Percentiles rank a stretch among this genome's conserved stretches.
These are phyloP conservation scores for Pristionchus entomophagus DNA, from an alignment of 2,888 invertebrate species.

Conservation along the genomic window DNA sequence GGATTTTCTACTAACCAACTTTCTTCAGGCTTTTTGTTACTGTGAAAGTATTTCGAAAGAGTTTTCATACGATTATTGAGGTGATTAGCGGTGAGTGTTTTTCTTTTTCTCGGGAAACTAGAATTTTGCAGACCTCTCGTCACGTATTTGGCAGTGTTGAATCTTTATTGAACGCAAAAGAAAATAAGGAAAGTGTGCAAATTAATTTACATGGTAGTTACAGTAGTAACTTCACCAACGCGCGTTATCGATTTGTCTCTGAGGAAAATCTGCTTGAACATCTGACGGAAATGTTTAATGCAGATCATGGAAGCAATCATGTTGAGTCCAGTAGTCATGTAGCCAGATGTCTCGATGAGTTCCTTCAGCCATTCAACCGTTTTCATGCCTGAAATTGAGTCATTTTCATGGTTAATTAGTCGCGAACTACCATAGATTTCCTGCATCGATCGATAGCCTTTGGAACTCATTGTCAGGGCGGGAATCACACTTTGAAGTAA, in stretches of 20 bases:
- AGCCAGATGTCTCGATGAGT: not conserved
- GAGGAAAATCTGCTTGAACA: not conserved
- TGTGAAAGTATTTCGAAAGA: too few relatives aligned
- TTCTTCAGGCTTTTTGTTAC: too few relatives aligned
- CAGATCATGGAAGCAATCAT: slow-evolving; percentile 27
- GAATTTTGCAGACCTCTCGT: too few relatives aligned
- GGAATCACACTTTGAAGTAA: slow-evolving; percentile 7
- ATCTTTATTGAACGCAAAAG: too few relatives aligned
- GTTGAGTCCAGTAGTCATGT: slow-evolving; percentile 34
- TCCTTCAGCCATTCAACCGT: not conserved
- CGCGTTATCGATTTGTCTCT: not conserved
- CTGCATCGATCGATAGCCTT: slow-evolving; percentile 1
- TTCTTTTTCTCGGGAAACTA: too few relatives aligned
- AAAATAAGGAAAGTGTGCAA: too few relatives aligned
- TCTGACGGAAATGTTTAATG: not conserved
- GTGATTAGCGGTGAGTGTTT: too few relatives aligned
- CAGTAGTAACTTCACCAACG: not conserved
- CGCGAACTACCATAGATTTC: not conserved
- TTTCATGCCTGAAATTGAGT: not conserved
- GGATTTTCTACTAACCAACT: too few relatives aligned
- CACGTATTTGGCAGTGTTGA: too few relatives aligned
- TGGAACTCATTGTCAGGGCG: slow-evolving; percentile 10
- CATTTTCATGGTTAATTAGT: too few relatives aligned
- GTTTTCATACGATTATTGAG: too few relatives aligned
- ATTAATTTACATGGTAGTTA: not conserved